A percentile compares a stretch with the other conserved stretches of the same genome.
These are phyloP conservation scores for Elgonia sp. DNA, from an alignment of 2,888 invertebrate species.

Conservation along the genomic window DNA sequence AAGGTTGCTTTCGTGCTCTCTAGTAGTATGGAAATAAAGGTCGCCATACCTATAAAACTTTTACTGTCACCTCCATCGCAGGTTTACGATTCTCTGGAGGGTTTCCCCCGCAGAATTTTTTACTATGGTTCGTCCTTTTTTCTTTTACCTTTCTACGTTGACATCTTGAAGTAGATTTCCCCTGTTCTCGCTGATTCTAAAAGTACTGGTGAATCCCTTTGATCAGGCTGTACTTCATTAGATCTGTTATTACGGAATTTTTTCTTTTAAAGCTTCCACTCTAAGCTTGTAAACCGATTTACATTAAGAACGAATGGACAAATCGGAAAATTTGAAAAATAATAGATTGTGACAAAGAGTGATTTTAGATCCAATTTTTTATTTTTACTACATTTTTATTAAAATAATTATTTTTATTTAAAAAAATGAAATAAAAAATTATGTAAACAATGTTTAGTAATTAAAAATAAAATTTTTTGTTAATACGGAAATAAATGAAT, in stretches of 20 bases:
- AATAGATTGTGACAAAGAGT: too few relatives aligned
- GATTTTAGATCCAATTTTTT: too few relatives aligned
- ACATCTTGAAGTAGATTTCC: slow-evolving; percentile 67
- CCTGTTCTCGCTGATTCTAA: slow-evolving; percentile 58
- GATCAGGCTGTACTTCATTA: slow-evolving; percentile 66
- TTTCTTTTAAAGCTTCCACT: slow-evolving; percentile 20
- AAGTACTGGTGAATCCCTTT: slow-evolving; percentile 52
- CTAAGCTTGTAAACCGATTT: slow-evolving; percentile 10
- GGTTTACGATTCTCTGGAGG: slow-evolving; percentile 81
- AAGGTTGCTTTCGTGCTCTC: slow-evolving; percentile 77
- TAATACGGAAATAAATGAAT: too few relatives aligned
- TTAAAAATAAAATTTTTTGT: too few relatives aligned
- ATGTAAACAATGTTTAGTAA: too few relatives aligned
- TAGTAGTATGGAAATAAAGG: slow-evolving; percentile 85
- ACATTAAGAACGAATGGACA: slow-evolving; percentile 1
- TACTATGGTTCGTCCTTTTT: slow-evolving; percentile 61
- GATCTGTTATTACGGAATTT: slow-evolving; percentile 46
- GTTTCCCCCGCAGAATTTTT: slow-evolving; percentile 61
- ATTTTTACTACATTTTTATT: too few relatives aligned
- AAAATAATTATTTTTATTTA: too few relatives aligned
- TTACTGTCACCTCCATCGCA: slow-evolving; percentile 76
- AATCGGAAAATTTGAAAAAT: slow-evolving; percentile 13
- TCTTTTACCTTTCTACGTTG: slow-evolving; percentile 52
- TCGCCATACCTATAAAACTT: slow-evolving; percentile 77
- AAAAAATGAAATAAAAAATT: too few relatives aligned